phyloP scores from a whole-genome alignment of 1,140 invertebrate genomes.

The Diachasma alloeum region DNA sequence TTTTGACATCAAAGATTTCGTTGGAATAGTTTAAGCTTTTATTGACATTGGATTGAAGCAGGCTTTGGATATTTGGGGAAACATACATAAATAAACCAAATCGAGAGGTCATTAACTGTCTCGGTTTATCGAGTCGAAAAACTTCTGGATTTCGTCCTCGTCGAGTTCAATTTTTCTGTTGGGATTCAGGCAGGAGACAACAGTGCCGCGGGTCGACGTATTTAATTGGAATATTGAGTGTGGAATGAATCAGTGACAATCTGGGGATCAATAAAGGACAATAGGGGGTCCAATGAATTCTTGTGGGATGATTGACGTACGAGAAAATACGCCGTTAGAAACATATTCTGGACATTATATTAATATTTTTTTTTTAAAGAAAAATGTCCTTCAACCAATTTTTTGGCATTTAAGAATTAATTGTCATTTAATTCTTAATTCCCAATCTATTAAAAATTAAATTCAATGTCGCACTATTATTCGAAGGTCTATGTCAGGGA shows the following conservation, averaged over 20 bases:
- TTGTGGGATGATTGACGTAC: neutral
- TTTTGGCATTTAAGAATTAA: too few species aligned
- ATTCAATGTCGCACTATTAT: too few species aligned
- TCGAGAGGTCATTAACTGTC: neutral
- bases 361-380: too few species aligned
- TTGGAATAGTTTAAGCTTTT: neutral
- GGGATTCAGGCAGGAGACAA: neutral
- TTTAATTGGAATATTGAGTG: neutral
- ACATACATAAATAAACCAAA: neutral
- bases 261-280: neutral
- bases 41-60: neutral
- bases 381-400: too few species aligned
- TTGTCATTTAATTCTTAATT: too few species aligned
- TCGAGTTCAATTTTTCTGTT: neutral
- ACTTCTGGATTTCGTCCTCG: neutral
- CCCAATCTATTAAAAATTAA: too few species aligned
- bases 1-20: neutral
- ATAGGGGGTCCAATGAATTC: neutral
- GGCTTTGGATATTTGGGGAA: neutral
- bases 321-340: neutral
- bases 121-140: neutral
- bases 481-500: too few species aligned
- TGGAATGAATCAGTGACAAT: neutral
- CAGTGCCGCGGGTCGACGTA: neutral
- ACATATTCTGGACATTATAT: too few species aligned